Base-by-base conservation (phyloP, 1,140 invertebrate species). In the Olivierus martensii region DNA sequence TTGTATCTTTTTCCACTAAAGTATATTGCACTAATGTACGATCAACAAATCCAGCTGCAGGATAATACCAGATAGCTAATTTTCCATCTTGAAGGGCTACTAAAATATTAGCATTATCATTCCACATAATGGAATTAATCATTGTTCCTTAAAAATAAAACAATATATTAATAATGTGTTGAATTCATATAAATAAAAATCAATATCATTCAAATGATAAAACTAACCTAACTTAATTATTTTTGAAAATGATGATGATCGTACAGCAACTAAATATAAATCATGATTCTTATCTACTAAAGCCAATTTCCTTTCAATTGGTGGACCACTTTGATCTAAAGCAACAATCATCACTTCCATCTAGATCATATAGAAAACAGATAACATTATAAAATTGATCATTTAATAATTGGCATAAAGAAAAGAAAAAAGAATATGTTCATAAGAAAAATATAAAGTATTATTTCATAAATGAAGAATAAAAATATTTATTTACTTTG, bases 11-110 rank as follows among this genome's bases (percentile, higher is more conserved):
- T 34, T 80, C 76, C 42, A 79, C 72, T 28, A 78, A 67, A 0
- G 81, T 81, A 61, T 71, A 75, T 34, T 73, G 65, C 17, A 83
- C 68, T 6, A 92, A 70, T 52, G 82, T 79, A 43, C 77, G 74
- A 71, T 94, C 88, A 21, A 82, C 75, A 60, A 77, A 83, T 1
- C 80, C 73, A 19, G 81, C 77, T 37, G 75, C 77, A 0, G 90
- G 90, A 65, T 83, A 89, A 57, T 84, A 81, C 82, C 86, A 93
- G n/a, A 93, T 78, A 18, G 81, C 79, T 18, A 93, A 70, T 59
- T 78, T 81, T 1, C 80, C 75, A 60, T 93, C 87, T 57, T 87
- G 77, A 53, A 93, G 78, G 2, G 82, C 83, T 21, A 83, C 83
- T 53, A 94, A 68, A 63, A 91, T 85, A 66, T 90, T 90, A 2